Evolutionary conservation across 2,113 vertebrate species (phyloP), one percentile per base, ranked within the genome.

Genomic region (Oenanthe oenanthe): DNA sequence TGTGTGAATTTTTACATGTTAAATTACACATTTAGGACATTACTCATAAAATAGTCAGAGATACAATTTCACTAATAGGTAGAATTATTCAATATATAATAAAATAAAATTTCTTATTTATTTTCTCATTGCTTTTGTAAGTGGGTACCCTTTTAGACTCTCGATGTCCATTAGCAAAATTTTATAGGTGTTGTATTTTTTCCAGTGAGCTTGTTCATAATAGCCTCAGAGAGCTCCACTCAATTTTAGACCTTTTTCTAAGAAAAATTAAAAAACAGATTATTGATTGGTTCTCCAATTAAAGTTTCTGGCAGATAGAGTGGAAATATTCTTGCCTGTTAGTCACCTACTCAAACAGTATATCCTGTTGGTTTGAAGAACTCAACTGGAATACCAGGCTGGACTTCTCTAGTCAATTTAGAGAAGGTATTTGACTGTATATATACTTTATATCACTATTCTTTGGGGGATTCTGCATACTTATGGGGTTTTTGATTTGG

Each of bases 121-220:
- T 62, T 84, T 84, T 68, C 43, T 54, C n/a, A 42, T 26, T 89
- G 26, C 1, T 19, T 29, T 63, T 71, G 7, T 32, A 74, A 70
- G 19, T 54, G 5, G 10, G 3, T 9, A 67, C 1, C 3, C 8
- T 81, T 83, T 77, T 54, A 80, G 53, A 51, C 8, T 62, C 3
- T 4, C 0, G 0, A 3, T 38, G 1, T 58, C 29, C 88, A 25
- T 54, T 60, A 29, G 11, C 8, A 73, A 25, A 12, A 3, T 75
- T 73, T 72, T n/a, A 36, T 13, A 53, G 16, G 26, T 48, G 4
- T 2, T 42, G 25, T 5, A 7, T 51, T 74, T 80, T 86, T 93
- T 18, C 21, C 12, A 36, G 10, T 65, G 31, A 42, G 4, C 4
- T 72, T 82, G 12, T 6, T 77, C 8, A n/a, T 38, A 50, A 24